Evolutionary conservation across 30 jellyfish, hydroid and myxozoan species (phyloP).

Genomic region (Phacellophora camtschatica): DNA sequence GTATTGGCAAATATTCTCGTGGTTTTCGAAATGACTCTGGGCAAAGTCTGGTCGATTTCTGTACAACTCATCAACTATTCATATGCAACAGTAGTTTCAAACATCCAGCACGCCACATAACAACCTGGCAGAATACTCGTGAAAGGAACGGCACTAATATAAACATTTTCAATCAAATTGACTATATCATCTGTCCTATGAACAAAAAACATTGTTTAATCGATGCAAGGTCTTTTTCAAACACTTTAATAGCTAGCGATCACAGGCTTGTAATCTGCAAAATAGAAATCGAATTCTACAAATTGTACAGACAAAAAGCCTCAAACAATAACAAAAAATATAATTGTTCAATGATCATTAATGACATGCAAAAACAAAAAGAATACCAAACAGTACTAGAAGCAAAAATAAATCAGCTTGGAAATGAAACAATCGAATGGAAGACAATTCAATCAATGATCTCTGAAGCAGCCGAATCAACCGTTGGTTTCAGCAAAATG

Average conservation of each 20-base stretch:
- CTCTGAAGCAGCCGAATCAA: too few relatives aligned
- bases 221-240: slow-evolving; percentile 3
- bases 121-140: slow-evolving; percentile 46
- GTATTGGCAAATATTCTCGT: slow-evolving; percentile 18
- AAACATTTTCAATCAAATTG: slow-evolving; percentile 1
- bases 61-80: slow-evolving; percentile 20
- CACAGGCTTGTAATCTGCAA: slow-evolving; percentile 28
- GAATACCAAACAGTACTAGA: slow-evolving; percentile 3
- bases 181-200: slow-evolving; percentile 36
- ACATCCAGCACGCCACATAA: slow-evolving; percentile 55
- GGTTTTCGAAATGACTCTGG: slow-evolving; percentile 14
- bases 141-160: slow-evolving; percentile 15
- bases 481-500: too few relatives aligned
- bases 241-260: slow-evolving; percentile 10
- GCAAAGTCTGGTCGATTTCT: slow-evolving; percentile 23
- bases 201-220: background rate
- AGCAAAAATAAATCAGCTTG: too few relatives aligned
- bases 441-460: too few relatives aligned
- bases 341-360: slow-evolving; percentile 32
- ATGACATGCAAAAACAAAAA: slow-evolving; percentile 21
- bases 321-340: slow-evolving; percentile 4
- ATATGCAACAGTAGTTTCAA: slow-evolving; percentile 25
- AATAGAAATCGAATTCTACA: slow-evolving; percentile 4
- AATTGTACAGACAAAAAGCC: slow-evolving; percentile 16
- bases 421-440: too few relatives aligned